phyloP scores from a whole-genome alignment of 2,797 vertebrate genomes.

The Pampus argenteus region DNA sequence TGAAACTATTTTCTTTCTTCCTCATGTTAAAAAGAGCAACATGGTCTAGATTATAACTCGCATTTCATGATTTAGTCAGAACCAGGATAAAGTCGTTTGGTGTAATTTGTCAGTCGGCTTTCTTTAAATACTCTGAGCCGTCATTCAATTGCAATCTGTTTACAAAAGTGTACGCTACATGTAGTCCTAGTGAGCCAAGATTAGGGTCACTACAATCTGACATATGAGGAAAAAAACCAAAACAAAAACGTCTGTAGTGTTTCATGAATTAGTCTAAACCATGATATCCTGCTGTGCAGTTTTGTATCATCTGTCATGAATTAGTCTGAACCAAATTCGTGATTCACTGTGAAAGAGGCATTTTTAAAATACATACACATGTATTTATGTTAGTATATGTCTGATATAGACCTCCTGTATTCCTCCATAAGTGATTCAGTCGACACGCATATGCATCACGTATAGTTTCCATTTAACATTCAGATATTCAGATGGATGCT shows the following conservation, averaged over 20 bases:
- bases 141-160: background rate
- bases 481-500: slow-evolving; percentile 50
- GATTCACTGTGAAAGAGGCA: background rate
- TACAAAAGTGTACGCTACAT: background rate
- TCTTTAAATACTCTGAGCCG: background rate
- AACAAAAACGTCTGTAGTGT: background rate
- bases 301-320: background rate
- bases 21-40: background rate
- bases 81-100: background rate
- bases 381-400: background rate
- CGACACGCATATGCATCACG: background rate
- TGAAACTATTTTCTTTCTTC: too few species aligned
- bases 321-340: background rate
- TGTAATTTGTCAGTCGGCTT: background rate
- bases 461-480: slow-evolving; percentile 39
- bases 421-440: background rate
- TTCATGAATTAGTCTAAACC: background rate
- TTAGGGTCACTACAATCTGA: background rate
- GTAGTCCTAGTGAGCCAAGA: background rate
- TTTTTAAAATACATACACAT: background rate
- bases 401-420: background rate
- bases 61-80: slow-evolving; percentile 8
- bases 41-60: background rate
- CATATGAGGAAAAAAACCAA: background rate
- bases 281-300: background rate